Base-by-base conservation (phyloP, 2,888 invertebrate genomes). In the Microplitis deprimator region DNA sequence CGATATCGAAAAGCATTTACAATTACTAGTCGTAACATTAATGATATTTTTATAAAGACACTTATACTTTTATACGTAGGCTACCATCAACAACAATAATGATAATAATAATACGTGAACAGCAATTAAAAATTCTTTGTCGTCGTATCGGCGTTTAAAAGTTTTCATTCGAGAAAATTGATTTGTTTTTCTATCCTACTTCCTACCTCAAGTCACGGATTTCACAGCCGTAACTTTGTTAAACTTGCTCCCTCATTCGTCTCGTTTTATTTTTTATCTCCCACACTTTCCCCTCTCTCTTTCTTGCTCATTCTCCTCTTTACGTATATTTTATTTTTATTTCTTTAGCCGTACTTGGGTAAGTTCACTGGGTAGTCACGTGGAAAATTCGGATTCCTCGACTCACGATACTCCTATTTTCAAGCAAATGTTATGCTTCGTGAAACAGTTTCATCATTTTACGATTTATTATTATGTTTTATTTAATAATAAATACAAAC, bases 381-480 rank as follows among this genome's bases (percentile, higher is more conserved):
- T 76, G 59, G 76, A 76, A 76, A 76, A 76, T 76, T 71, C n/a
- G 76, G 71, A 76, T 76, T 76, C 70, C 76, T 72, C 72, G 38
- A 41, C 73, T 68, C 29, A 50, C 73, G 61, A 65, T 40, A 29
- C 60, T 17, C 13, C 75, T 17, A 67, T 76, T 71, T 61, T 64
- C 50, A 8, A 70, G 70, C 16, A 39, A 59, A 71, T 17, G 73
- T 38, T 73, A 71, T 62, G 20, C 64, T 64, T 68, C 39, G 20
- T 5, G 29, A 16, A 74, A 60, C 16, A 60, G 73, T 74, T 68
- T 39, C 65, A 65, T 65, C 65, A 65, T 65, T 29, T 65, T 13
- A 7, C 50, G 20, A 65, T 65, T 65, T 29, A 13, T 65, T 29
- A 16, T 16, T 38, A 38, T 29, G 20, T 29, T 29, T 50, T 50